These are phyloP conservation scores for Amiota communis DNA, from an alignment of 2,888 invertebrate species.

Conservation along the genomic window DNA sequence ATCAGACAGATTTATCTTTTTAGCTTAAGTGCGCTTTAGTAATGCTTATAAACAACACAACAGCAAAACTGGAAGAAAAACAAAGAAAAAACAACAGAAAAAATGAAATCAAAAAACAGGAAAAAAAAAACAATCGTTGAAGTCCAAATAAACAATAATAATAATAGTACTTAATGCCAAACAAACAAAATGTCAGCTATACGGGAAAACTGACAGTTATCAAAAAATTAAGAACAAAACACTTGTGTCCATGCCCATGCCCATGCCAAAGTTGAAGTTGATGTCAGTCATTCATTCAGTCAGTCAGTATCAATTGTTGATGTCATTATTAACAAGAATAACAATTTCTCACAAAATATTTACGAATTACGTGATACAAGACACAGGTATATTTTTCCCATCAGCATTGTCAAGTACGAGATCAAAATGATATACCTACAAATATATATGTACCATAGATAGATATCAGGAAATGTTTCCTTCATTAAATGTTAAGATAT, in stretches of 20 bases:
- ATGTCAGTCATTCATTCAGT: slow-evolving; percentile 10
- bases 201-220: slow-evolving; percentile 17
- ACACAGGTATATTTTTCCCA: neutral
- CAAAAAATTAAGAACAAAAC: slow-evolving; percentile 1
- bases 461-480: no score
- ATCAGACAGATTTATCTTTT: slow-evolving; percentile 28
- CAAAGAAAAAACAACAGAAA: neutral
- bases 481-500: no score
- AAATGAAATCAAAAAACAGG: no score
- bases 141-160: no score
- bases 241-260: neutral
- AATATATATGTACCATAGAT: no score
- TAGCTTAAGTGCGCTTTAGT: slow-evolving; percentile 1
- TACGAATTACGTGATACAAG: no score
- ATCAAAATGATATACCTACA: no score
- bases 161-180: neutral
- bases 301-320: slow-evolving; percentile 26
- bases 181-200: slow-evolving; percentile 23
- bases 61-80: neutral
- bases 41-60: neutral
- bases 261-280: slow-evolving; percentile 4
- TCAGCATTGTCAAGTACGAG: no score
- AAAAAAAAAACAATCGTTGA: no score
- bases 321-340: no score
- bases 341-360: no score